phyloP scores from a whole-genome alignment of 1,140 invertebrate species.

The Drosophila cardini region DNA sequence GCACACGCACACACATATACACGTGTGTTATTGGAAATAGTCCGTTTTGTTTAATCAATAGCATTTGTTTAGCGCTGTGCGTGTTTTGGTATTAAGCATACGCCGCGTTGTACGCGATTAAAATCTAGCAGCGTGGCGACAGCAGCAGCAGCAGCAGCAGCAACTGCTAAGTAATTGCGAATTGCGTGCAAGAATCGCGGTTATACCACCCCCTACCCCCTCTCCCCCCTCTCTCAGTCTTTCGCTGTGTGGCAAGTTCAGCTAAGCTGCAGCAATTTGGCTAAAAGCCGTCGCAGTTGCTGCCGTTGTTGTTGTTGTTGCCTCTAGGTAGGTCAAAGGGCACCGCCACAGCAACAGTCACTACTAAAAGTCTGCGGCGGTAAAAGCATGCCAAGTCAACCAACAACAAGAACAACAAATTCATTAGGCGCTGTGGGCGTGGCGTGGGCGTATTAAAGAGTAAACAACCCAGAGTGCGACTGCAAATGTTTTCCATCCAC shows the following conservation, averaged over 20 bases:
- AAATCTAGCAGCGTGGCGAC: constrained; percentile 31
- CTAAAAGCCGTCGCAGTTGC: constrained; percentile 64
- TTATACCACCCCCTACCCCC: too few relatives aligned
- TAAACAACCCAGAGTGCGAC: constrained; percentile 44
- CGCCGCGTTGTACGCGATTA: constrained; percentile 32
- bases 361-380: constrained; percentile 52
- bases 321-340: constrained; percentile 73
- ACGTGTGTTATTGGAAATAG: not conserved
- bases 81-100: constrained; percentile 27
- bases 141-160: constrained; percentile 2
- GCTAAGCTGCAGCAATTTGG: constrained; percentile 70
- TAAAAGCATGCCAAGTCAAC: constrained; percentile 33
- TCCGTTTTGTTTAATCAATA: constrained; percentile 53
- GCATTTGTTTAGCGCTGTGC: constrained; percentile 25
- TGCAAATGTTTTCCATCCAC: constrained; percentile 30
- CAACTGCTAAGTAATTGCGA: constrained; percentile 72
- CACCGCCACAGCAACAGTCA: constrained; percentile 63
- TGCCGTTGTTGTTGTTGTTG: constrained; percentile 33
- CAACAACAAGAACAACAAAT: constrained; percentile 36
- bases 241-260: too few relatives aligned
- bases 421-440: constrained; percentile 42
- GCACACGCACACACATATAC: not conserved
- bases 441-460: constrained; percentile 41
- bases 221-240: too few relatives aligned
- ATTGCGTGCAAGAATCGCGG: constrained; percentile 57